These are phyloP conservation scores for Enteromius radiatus DNA, from an alignment of 2,797 vertebrate species.

Conservation along the genomic window DNA sequence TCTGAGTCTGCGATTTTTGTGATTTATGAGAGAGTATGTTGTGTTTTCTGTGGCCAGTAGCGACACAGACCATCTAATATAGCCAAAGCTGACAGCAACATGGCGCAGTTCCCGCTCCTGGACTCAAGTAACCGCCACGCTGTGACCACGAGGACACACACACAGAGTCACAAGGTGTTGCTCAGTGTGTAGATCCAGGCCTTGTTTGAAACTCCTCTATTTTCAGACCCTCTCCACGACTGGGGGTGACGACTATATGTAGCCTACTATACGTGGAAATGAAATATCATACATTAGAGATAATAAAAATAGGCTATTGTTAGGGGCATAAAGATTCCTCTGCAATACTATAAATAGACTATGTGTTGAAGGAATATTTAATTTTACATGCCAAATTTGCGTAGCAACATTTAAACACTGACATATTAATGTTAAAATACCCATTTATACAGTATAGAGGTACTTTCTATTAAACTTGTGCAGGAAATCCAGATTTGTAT, in stretches of 20 bases:
- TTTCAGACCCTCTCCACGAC: conserved; percentile 7
- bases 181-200: conserved; percentile 13
- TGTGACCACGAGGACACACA: conserved; percentile 27
- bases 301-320: not conserved
- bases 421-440: not conserved
- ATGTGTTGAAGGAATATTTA: not conserved
- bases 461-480: not conserved
- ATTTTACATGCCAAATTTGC: not conserved
- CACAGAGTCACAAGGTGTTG: conserved; percentile 4
- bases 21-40: conserved; percentile 30
- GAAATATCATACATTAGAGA: not conserved
- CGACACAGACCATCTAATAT: not conserved
- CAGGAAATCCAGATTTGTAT: not conserved
- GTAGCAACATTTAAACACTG: not conserved
- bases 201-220: conserved; percentile 24
- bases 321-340: not conserved
- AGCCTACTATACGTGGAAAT: conserved; percentile 13
- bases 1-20: not conserved
- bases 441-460: not conserved
- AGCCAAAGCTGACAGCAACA: not conserved
- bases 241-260: not conserved
- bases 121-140: not conserved
- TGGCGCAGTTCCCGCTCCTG: not conserved
- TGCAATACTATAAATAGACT: not conserved
- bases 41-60: not conserved